phyloP scores from a whole-genome alignment of 2,888 invertebrate species.

The Zootermopsis nevadensis region DNA sequence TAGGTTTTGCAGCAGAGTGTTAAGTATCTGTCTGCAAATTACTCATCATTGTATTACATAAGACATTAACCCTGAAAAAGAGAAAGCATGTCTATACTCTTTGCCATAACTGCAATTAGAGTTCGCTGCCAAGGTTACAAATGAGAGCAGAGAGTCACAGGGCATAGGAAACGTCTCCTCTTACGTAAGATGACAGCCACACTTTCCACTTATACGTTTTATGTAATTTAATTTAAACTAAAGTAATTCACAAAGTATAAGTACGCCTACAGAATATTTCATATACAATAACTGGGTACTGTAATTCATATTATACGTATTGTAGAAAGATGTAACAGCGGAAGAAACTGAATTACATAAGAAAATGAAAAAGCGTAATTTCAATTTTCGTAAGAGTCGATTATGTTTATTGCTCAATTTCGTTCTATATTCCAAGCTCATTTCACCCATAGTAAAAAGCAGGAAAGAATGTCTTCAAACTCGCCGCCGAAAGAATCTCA shows the following conservation, averaged over 20 bases:
- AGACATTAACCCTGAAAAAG: conserved; percentile 1
- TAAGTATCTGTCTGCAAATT: neutral
- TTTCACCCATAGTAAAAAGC: too few species aligned
- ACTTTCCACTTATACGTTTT: neutral
- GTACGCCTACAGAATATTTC: neutral
- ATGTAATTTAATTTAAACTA: neutral
- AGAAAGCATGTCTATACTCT: neutral
- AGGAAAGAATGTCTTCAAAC: too few species aligned
- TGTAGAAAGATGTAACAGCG: neutral
- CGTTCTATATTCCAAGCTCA: too few species aligned
- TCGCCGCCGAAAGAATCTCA: too few species aligned
- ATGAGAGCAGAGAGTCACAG: neutral
- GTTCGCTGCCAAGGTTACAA: conserved; percentile 13
- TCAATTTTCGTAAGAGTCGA: neutral
- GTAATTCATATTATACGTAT: neutral
- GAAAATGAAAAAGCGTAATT: neutral
- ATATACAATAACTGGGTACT: neutral
- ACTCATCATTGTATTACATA: neutral
- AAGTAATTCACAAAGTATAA: neutral
- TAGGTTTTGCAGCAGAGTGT: neutral
- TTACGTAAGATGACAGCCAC: neutral
- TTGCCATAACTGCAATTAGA: neutral
- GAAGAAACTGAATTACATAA: neutral
- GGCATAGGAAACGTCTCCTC: neutral
- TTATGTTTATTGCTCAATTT: too few species aligned